Conservation (phyloP, 2,113 vertebrate genomes). For the Tricholaema leucomelas region DNA sequence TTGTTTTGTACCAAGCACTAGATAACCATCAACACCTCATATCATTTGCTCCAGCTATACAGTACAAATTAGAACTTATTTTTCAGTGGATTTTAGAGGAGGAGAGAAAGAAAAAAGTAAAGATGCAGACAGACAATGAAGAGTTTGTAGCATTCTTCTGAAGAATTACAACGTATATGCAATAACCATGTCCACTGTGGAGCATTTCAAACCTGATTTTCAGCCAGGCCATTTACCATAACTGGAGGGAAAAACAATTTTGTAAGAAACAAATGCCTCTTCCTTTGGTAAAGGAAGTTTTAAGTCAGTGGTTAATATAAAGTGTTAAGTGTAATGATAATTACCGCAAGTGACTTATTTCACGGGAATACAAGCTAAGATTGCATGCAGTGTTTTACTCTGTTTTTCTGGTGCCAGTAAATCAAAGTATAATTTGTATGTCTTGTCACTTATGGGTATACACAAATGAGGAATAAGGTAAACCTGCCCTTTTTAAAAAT, state of each 20-base stretch:
- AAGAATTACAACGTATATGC: not conserved
- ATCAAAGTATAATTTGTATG: not conserved
- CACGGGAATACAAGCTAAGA: not conserved
- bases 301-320: not conserved
- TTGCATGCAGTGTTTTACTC: not conserved
- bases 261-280: too few species aligned
- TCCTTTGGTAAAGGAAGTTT: not conserved
- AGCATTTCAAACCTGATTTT: not conserved
- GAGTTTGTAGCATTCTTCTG: not conserved
- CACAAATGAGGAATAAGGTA: not conserved
- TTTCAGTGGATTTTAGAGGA: not conserved
- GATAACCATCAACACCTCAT: not conserved
- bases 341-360: not conserved
- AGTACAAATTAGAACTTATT: not conserved
- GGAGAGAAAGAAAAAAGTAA: not conserved
- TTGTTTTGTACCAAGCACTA: not conserved
- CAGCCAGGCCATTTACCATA: not conserved
- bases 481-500: not conserved
- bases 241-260: not conserved
- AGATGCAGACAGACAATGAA: not conserved
- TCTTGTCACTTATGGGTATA: not conserved
- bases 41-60: not conserved
- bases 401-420: not conserved
- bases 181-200: not conserved
- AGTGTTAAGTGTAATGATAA: not conserved